Percentiles rank a stretch among this genome's conserved stretches.
These are phyloP conservation scores for Manacus vitellinus DNA, from an alignment of 2,113 vertebrate genomes.

Conservation along the genomic window DNA sequence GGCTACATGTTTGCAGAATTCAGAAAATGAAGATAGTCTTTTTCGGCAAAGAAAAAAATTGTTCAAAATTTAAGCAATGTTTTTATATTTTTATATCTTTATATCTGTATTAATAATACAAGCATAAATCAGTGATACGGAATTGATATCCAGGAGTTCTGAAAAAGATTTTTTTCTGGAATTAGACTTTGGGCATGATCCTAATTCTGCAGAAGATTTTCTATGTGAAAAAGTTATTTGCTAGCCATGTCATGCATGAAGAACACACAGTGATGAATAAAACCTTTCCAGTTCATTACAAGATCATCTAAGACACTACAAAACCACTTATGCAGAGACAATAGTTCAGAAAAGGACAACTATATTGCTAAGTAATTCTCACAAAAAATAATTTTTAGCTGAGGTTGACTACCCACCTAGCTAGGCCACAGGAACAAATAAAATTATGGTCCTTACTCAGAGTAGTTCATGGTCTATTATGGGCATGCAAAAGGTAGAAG, in stretches of 20 bases:
- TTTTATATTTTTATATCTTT: background rate
- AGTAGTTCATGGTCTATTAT: background rate
- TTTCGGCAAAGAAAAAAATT: background rate
- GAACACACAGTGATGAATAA: background rate
- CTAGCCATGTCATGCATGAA: background rate
- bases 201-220: background rate
- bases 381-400: background rate
- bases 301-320: background rate
- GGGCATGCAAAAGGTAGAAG: background rate
- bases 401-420: background rate
- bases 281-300: conserved; percentile 22
- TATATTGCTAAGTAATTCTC: background rate
- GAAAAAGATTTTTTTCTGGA: background rate
- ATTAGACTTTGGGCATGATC: background rate
- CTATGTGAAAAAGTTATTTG: background rate
- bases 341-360: background rate
- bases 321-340: background rate
- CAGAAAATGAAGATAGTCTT: background rate
- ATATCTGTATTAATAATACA: background rate
- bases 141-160: background rate
- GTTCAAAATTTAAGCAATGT: background rate
- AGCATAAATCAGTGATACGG: background rate
- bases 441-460: background rate
- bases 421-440: background rate
- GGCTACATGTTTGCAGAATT: background rate